phyloP scores from a whole-genome alignment of 2,797 vertebrate species.

The Anas flavirostris region DNA sequence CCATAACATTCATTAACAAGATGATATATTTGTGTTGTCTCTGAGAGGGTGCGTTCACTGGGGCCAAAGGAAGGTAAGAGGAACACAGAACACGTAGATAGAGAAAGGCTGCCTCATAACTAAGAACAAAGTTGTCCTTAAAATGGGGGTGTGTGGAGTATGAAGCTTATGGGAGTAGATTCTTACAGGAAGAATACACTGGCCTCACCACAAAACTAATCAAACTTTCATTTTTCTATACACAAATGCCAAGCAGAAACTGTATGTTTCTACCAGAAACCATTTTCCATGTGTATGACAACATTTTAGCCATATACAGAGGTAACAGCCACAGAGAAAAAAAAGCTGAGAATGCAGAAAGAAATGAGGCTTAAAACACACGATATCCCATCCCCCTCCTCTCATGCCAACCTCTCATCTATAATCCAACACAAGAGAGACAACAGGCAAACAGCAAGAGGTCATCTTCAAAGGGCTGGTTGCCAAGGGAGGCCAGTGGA shows the following conservation, averaged over 20 bases:
- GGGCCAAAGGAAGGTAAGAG: neutral
- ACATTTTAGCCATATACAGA: conserved; percentile 1
- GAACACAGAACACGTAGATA: neutral
- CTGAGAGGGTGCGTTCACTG: neutral
- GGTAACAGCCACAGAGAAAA: conserved; percentile 43
- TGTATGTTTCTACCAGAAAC: conserved; percentile 3
- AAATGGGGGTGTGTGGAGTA: neutral
- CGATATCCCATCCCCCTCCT: conserved; percentile 66
- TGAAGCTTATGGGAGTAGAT: neutral
- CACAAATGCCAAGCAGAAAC: neutral
- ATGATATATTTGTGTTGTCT: neutral
- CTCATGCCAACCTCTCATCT: conserved; percentile 78
- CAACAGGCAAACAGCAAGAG: conserved; percentile 84
- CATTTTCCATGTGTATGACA: neutral
- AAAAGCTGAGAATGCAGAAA: conserved; percentile 44
- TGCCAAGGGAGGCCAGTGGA: conserved; percentile 81
- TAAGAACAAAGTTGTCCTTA: conserved; percentile 1
- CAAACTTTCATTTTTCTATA: neutral
- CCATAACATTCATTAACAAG: neutral
- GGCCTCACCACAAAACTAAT: neutral
- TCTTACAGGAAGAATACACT: neutral
- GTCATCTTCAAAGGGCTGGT: conserved; percentile 84
- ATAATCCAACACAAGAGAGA: conserved; percentile 81
- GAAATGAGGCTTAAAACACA: conserved; percentile 68
- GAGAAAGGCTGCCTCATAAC: neutral